Evolutionary conservation across 2,888 invertebrate species (phyloP).

Genomic region (Scotopteryx bipunctaria): DNA sequence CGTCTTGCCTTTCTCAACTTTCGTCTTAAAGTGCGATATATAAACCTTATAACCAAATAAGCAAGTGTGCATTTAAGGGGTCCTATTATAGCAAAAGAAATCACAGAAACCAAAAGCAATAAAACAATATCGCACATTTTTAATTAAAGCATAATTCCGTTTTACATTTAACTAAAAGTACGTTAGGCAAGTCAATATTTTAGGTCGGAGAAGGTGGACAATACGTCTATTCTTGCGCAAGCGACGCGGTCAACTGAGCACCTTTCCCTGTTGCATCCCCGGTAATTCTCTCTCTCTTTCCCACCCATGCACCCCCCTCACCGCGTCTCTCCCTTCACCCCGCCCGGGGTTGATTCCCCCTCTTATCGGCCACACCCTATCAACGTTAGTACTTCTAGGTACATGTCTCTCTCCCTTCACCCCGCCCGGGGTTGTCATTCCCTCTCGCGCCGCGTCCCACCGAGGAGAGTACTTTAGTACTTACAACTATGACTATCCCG

Average conservation of each 20-base stretch:
- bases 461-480: neutral
- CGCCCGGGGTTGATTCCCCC: no score
- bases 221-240: slow-evolving; percentile 17
- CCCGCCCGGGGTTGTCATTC: neutral
- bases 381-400: no score
- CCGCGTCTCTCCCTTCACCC: neutral
- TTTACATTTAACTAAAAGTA: no score
- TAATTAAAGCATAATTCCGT: neutral
- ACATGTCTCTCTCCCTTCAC: neutral
- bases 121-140: neutral
- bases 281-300: neutral
- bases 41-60: neutral
- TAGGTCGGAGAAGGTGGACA: neutral
- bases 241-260: slow-evolving; percentile 13
- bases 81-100: neutral
- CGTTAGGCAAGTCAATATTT: no score
- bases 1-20: neutral
- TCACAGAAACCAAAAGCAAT: neutral
- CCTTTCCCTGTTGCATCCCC: neutral
- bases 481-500: neutral
- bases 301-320: neutral
- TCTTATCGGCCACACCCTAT: no score
- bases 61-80: neutral
- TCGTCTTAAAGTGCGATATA: neutral
- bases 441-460: neutral